Percentiles rank a stretch among this genome's conserved stretches.
phyloP scores from a whole-genome alignment of 2,888 invertebrate species.

The Sminthurinus aureus region DNA sequence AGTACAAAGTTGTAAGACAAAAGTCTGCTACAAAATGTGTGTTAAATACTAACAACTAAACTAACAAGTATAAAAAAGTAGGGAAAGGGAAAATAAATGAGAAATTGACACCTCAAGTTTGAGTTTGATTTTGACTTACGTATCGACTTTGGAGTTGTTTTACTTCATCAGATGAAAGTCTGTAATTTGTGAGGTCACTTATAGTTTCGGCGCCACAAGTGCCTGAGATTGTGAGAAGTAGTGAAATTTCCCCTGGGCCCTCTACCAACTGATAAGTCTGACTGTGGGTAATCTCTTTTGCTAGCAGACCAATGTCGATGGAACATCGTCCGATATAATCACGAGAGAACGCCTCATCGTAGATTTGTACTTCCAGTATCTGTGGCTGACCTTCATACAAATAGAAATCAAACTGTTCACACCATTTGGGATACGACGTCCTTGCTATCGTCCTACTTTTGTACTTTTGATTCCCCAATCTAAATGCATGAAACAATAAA shows the following conservation, averaged over 20 bases:
- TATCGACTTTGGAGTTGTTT: conserved; percentile 72
- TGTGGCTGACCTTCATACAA: conserved; percentile 94
- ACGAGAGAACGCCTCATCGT: conserved; percentile 56
- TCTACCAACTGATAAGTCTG: conserved; percentile 91
- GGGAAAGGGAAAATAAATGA: not conserved
- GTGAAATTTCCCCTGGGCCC: conserved; percentile 75
- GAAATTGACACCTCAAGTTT: not conserved
- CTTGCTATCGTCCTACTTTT: conserved; percentile 82
- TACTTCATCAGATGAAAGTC: conserved; percentile 78
- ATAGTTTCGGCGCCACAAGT: conserved; percentile 92
- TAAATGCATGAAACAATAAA: conserved; percentile 61
- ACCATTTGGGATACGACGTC: conserved; percentile 89
- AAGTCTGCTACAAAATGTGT: too few species aligned
- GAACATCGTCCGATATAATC: conserved; percentile 68
- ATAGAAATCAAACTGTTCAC: conserved; percentile 97
- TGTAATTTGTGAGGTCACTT: conserved; percentile 86
- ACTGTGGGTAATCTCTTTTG: conserved; percentile 89
- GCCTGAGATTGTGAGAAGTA: conserved; percentile 93
- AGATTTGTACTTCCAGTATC: conserved; percentile 67
- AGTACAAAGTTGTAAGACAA: too few species aligned
- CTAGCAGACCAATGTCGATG: conserved; percentile 83
- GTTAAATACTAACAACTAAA: too few species aligned
- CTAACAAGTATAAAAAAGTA: not conserved
- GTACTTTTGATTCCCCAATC: conserved; percentile 96
- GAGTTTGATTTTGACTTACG: conserved; percentile 67